Evolutionary conservation across 2,113 vertebrate species (phyloP).

Genomic region (Ranitomeya variabilis): DNA sequence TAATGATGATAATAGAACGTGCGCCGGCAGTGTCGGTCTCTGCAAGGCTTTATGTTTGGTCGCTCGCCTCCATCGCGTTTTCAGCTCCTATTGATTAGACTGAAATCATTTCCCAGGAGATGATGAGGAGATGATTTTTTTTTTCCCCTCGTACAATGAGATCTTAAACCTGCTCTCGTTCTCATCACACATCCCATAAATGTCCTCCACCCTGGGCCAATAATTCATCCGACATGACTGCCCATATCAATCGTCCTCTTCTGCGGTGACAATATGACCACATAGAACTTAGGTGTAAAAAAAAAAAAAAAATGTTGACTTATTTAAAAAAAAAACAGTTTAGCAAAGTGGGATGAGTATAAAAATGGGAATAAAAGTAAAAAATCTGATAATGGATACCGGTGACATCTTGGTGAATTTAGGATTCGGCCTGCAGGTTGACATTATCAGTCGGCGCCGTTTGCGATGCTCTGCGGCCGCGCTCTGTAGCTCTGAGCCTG

Average conservation of each 20-base stretch:
- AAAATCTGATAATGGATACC: no score
- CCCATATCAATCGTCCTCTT: neutral
- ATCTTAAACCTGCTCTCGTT: neutral
- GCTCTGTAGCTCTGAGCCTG: constrained; percentile 1
- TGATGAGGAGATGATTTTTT: neutral
- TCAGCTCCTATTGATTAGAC: neutral
- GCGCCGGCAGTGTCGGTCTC: neutral
- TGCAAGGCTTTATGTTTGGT: neutral
- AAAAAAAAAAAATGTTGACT: neutral
- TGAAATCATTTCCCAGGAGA: constrained; percentile 11
- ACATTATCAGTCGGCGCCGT: neutral
- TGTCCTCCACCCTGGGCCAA: neutral
- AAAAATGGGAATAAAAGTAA: no score
- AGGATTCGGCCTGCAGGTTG: neutral
- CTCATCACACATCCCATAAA: neutral
- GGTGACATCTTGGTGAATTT: no score
- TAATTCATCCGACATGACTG: neutral
- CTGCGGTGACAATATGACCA: no score
- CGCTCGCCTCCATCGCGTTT: neutral
- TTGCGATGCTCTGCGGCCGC: neutral
- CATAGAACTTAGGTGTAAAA: no score
- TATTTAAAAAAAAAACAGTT: no score
- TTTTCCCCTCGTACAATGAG: neutral
- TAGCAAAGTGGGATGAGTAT: no score
- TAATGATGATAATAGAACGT: neutral